These are phyloP conservation scores for Lymantria monacha DNA, from an alignment of 2,888 invertebrate genomes.

Conservation along the genomic window DNA sequence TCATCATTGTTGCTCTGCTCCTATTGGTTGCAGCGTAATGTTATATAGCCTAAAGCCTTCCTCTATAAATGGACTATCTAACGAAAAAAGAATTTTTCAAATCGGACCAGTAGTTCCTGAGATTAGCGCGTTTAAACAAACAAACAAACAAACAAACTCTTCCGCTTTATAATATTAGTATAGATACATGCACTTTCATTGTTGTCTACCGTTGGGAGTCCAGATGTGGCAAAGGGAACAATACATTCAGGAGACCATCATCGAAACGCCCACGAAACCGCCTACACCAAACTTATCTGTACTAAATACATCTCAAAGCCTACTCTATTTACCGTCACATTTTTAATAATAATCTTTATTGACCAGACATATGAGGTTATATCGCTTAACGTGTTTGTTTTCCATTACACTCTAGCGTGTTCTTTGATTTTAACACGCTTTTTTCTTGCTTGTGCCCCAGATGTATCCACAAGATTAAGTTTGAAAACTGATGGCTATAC, in stretches of 20 bases:
- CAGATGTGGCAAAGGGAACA: slow-evolving; percentile 26
- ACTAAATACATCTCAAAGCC: background rate
- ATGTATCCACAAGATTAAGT: no score
- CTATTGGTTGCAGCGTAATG: no score
- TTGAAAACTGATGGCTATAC: no score
- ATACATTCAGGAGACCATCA: slow-evolving; percentile 30
- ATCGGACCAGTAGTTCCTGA: no score
- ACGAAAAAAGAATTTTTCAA: no score
- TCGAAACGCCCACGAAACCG: slow-evolving; percentile 30
- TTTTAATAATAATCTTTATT: slow-evolving; percentile 2
- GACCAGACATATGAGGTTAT: background rate
- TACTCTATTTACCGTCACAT: background rate
- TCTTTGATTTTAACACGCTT: background rate
- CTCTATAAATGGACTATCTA: no score
- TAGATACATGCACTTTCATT: slow-evolving; percentile 20
- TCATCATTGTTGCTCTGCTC: no score
- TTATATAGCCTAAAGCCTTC: no score
- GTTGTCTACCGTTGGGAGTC: slow-evolving; percentile 25
- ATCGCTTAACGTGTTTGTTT: background rate
- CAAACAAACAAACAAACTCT: no score
- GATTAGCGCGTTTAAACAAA: no score
- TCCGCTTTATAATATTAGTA: slow-evolving; percentile 1
- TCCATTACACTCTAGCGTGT: background rate
- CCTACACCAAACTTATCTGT: slow-evolving; percentile 21
- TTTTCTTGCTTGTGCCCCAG: background rate